Evolutionary conservation across 92 coral and sea anemone species (phyloP), one percentile per base, ranked within the genome.

Genomic region (Metridium senile): DNA sequence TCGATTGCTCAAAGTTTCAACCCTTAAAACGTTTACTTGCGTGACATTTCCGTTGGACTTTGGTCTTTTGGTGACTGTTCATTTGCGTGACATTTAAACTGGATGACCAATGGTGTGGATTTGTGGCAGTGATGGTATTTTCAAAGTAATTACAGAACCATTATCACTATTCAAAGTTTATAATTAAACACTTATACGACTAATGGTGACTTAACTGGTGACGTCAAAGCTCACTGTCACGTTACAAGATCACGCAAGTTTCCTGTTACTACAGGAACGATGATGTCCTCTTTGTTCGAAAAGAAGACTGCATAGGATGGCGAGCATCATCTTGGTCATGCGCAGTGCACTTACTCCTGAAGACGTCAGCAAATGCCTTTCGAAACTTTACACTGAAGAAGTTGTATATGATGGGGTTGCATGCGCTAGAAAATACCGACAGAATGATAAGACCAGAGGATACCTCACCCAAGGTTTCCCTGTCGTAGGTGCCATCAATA

Each of bases 341-440:
- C 16, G 69, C 23, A 3, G 16, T 85, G 26, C 88, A 85, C 23
- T 74, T 75, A 72, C 98, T 86, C 26, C 62, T 82, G 63, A 94
- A 94, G 32, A 89, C 93, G 52, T 88, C 92, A 13, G 35, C 68
- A 76, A 89, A 94, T 46, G 94, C 97, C 33, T 68, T 69, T 68
- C 93, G 86, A 76, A 94, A 94, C 62, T 94, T 94, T 54, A 89
- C 89, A 80, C 98, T 94, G 76, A 94, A 88, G 68, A 94, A 94
- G 67, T 93, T 94, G 81, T 94, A 94, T 28, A 94, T 87, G 66
- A 94, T 86, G 6, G 98, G 98, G 72, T 94, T 94, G 74, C 93
- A 88, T 1, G 97, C 97, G 72, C 93, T 84, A 52, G 92, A 83
- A 7, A 84, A 79, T 29, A 89, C 76, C 0, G 89, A 79, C 23